Conservation (phyloP, 2,113 vertebrate species). For the Elephantulus edwardii region DNA sequence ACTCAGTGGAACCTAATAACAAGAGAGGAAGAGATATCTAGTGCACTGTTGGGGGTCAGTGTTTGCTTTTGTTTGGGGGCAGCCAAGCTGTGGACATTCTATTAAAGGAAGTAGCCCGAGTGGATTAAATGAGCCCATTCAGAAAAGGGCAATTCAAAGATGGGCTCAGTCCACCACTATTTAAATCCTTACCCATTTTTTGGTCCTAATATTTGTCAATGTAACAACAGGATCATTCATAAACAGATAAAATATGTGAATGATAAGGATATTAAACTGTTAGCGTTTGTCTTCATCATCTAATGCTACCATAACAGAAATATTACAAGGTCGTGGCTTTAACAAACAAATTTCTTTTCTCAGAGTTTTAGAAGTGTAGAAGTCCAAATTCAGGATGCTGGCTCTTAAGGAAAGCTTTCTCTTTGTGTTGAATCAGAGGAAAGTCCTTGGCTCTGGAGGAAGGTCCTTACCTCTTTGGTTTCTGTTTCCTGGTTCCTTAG, state of each 20-base stretch:
- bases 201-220: not conserved
- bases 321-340: not conserved
- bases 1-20: no score
- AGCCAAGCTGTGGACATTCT: not conserved
- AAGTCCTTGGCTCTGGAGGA: not conserved
- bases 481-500: not conserved
- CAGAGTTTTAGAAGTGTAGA: not conserved
- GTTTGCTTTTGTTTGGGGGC: not conserved
- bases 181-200: not conserved
- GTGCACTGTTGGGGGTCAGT: not conserved
- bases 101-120: not conserved
- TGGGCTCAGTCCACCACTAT: rapidly evolving
- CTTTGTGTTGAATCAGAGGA: not conserved
- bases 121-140: not conserved
- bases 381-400: not conserved
- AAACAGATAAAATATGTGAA: not conserved
- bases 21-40: no score
- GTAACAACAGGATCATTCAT: not conserved
- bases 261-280: not conserved
- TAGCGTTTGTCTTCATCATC: not conserved
- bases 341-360: not conserved
- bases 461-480: not conserved
- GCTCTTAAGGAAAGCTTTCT: not conserved
- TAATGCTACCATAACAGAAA: not conserved
- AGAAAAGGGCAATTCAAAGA: not conserved